These are phyloP conservation scores for Symphodus melops DNA, from an alignment of 2,113 vertebrate species.

Conservation along the genomic window DNA sequence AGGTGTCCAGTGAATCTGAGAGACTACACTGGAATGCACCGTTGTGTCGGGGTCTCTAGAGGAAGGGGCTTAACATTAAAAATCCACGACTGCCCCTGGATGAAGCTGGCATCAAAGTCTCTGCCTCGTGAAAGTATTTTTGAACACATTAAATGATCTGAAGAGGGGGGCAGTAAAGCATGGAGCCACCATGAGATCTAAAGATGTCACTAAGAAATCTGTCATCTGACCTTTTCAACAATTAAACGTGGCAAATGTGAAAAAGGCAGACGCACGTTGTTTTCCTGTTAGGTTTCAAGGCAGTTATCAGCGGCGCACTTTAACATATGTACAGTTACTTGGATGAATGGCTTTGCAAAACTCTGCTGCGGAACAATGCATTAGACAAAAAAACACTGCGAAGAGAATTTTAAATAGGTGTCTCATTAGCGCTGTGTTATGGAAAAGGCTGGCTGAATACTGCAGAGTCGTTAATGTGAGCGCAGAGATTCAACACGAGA, in stretches of 20 bases:
- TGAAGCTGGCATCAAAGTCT: constrained; percentile 47
- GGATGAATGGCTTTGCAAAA: constrained; percentile 63
- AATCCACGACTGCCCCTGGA: constrained; percentile 48
- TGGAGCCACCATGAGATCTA: not conserved
- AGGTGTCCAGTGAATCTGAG: constrained; percentile 62
- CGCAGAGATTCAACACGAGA: constrained; percentile 68
- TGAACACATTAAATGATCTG: constrained; percentile 41
- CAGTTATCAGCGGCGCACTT: constrained; percentile 34
- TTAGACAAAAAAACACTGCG: constrained; percentile 81
- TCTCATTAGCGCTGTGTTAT: constrained; percentile 80
- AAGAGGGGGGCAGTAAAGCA: constrained; percentile 11
- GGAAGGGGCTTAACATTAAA: constrained; percentile 50
- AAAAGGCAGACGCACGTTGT: not conserved
- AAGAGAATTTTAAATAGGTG: constrained; percentile 80
- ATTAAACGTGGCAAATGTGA: constrained; percentile 34
- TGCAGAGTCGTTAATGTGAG: constrained; percentile 72
- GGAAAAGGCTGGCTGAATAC: constrained; percentile 72
- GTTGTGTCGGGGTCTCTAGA: constrained; percentile 38
- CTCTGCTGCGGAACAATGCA: constrained; percentile 71
- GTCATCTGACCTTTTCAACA: constrained; percentile 20
- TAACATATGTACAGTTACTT: constrained; percentile 51
- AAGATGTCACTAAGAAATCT: constrained; percentile 22
- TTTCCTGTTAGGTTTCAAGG: not conserved
- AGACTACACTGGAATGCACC: constrained; percentile 56
- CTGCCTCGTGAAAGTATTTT: constrained; percentile 41